Conservation (phyloP, 2,113 vertebrate genomes). For the Entosphenus tridentatus region DNA sequence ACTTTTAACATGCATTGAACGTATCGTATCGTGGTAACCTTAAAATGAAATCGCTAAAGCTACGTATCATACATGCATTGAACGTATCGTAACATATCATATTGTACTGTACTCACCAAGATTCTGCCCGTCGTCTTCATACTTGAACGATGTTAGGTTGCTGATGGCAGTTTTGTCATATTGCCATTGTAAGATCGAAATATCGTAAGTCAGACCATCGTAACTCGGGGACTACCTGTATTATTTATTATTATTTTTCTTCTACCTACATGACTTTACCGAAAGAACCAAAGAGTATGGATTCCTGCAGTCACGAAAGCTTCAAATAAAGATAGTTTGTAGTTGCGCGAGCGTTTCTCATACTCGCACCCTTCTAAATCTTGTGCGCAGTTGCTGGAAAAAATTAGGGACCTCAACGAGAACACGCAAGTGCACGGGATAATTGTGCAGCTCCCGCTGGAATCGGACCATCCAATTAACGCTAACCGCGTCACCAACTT, state of each 20-base stretch:
- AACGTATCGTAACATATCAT: too few relatives aligned
- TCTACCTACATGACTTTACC: background rate
- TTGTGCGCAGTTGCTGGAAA: constrained; percentile 41
- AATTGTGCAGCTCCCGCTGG: constrained; percentile 76
- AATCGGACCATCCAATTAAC: constrained; percentile 52
- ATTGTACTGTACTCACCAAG: too few relatives aligned
- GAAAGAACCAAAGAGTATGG: background rate
- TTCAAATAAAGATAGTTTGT: background rate
- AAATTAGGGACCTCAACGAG: constrained; percentile 48
- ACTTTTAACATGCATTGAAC: too few relatives aligned
- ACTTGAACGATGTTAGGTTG: too few relatives aligned
- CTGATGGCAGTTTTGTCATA: too few relatives aligned
- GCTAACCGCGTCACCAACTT: constrained; percentile 63
- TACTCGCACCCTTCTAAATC: background rate
- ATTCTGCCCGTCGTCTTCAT: too few relatives aligned
- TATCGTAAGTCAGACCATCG: background rate
- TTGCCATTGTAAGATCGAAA: too few relatives aligned
- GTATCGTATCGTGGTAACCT: too few relatives aligned
- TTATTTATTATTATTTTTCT: background rate
- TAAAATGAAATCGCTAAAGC: too few relatives aligned
- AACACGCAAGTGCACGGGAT: constrained; percentile 58
- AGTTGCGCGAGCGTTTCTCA: too few relatives aligned
- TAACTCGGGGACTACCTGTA: background rate
- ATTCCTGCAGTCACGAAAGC: background rate
- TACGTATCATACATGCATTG: too few relatives aligned